Base-by-base conservation (phyloP, 2,888 invertebrate genomes). In the Acronicta alni region DNA sequence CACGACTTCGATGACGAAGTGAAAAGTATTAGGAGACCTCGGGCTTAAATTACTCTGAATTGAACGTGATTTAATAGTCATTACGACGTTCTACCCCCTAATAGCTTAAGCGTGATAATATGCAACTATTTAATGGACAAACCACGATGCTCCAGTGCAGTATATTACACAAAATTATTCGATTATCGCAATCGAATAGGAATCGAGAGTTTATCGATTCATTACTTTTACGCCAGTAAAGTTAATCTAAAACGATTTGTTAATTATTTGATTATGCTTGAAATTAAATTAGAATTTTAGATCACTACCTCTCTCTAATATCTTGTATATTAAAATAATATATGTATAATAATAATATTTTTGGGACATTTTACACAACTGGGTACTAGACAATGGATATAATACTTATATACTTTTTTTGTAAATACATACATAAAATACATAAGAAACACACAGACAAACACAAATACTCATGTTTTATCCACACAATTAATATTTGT, bases 121-220 rank as follows among this genome's bases (percentile, higher is more conserved):
- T 67, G 57, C 63, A 67, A 43, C 41, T 30, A 46, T 63, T 57
- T 71, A 73, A 71, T 71, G 64, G 48, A 45, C 55, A 39, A 16
- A 32, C 49, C 76, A 72, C 72, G 76, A 72, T 32, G 67, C 38
- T 26, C 38, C 35, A 18, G 42, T 64, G 46, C 55, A 35, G 43
- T 45, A 26, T 8, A 57, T 65, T 70, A 75, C 49, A 35, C 68
- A 42, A 67, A 67, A 67, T 69, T 57, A 72, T 67, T 67, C 53
- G 68, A 72, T 69, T 61, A 69, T 26, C 39, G 68, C 61, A 68
- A 68, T 68, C 60, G 37, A 59, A 67, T 55, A 14, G 54, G 48
- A 54, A 72, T 71, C 47, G 39, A 46, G 38, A 51, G 35, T 46
- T 49, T 60, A 60, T 35, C 53, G 62, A 67, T 67, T 67, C 67